Base-by-base conservation (phyloP, 2,888 invertebrate species). In the Anticlea derivata region DNA sequence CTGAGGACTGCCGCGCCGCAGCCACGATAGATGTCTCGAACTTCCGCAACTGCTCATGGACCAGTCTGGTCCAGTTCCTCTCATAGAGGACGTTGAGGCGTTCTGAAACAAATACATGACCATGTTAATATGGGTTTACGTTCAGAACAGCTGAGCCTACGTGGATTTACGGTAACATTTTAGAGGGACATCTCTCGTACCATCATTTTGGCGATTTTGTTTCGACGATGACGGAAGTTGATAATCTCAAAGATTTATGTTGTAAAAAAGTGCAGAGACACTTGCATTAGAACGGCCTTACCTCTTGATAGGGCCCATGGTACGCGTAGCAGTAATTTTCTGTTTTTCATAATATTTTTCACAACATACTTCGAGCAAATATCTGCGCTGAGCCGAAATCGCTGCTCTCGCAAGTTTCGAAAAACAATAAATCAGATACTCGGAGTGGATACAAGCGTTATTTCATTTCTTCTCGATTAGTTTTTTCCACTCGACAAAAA, bases 61-160 rank as follows among this genome's bases (percentile, higher is more conserved):
- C 96, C 61, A 95, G 82, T 40, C 92, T 90, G 0, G 96, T 96
- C 96, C 97, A 97, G 80, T 97, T 96, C 40, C 94, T 92, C 77
- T 95, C 95, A 80, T 96, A 95, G 1, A 97, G 89, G 6, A 97
- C 95, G 83, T 97, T 97, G 40, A 96, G 91, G 55, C 94, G 93
- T 75, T 95, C 94, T 93, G 94, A 0, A 86, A 86, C 72, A 80
- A 73, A 23, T 2, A 13, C 17, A 17, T 3, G 2, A 17, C 2
- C 2, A 17, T 17, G 17, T 17, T 17, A 17, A 17, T 17, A 17
- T 2, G 17, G 4, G 17, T 17, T 17, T 17, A 2, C 4, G 17
- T 17, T 17, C 17, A 4, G 2, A 17, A 17, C 4, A 4, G 4
- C 2, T 17, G 2, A 17, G 2, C 17, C 17, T 17, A 17, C n/a